These are phyloP conservation scores for Porites rus DNA, from an alignment of 92 coral and sea anemone species.

Conservation along the genomic window DNA sequence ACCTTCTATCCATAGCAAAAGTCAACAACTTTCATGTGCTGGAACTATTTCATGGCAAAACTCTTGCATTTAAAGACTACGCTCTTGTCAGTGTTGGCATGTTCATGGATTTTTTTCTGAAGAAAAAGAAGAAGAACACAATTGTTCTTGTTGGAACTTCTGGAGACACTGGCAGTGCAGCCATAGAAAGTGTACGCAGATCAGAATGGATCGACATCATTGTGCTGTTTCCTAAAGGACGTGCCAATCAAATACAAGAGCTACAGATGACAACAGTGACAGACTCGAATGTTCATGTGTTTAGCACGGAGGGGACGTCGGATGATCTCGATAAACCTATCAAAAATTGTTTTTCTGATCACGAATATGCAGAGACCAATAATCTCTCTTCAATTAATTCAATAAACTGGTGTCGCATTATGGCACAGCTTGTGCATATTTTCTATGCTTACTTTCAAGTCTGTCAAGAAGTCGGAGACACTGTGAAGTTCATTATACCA, in stretches of 20 bases:
- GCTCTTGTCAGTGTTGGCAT: conserved; percentile 75
- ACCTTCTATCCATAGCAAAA: conserved; percentile 61
- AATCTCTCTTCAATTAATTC: conserved; percentile 84
- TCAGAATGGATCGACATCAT: conserved; percentile 73
- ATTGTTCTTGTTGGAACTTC: conserved; percentile 81
- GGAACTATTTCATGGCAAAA: conserved; percentile 96
- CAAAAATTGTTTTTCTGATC: conserved; percentile 69
- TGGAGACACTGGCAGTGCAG: conserved; percentile 98
- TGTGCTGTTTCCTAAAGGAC: conserved; percentile 84
- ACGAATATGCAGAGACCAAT: conserved; percentile 52
- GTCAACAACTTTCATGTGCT: conserved; percentile 66
- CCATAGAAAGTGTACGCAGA: conserved; percentile 82
- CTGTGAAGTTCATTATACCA: conserved; percentile 82
- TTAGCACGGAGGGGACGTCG: conserved; percentile 80
- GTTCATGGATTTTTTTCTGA: conserved; percentile 81
- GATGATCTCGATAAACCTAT: conserved; percentile 83
- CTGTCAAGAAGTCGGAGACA: conserved; percentile 66
- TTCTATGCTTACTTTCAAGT: conserved; percentile 87
- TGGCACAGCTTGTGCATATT: conserved; percentile 85
- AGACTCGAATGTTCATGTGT: conserved; percentile 83
- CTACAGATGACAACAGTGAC: conserved; percentile 91
- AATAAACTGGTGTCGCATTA: conserved; percentile 84
- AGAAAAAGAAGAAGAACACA: conserved; percentile 68
- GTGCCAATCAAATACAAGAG: conserved; percentile 81
- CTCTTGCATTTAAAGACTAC: conserved; percentile 93